These are phyloP conservation scores for Neodiprion lecontei DNA, from an alignment of 1,140 invertebrate genomes.

Conservation along the genomic window DNA sequence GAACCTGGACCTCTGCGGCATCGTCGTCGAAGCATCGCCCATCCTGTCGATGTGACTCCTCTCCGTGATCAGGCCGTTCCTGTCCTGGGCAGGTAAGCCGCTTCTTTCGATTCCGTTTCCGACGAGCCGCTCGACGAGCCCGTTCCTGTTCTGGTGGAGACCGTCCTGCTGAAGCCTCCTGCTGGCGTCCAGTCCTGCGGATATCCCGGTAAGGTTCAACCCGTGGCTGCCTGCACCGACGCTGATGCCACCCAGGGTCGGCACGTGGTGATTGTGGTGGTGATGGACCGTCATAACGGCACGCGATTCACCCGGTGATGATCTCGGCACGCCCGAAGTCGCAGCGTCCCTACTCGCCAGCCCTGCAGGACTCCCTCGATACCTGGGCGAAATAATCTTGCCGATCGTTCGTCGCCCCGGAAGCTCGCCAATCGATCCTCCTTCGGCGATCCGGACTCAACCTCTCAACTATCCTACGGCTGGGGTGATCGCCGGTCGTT, in stretches of 20 bases:
- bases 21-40: slow-evolving; percentile 59
- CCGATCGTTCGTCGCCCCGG: slow-evolving; percentile 25
- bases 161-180: slow-evolving; percentile 45
- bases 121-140: slow-evolving; percentile 42
- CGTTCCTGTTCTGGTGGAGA: slow-evolving; percentile 35
- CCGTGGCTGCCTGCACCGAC: slow-evolving; percentile 48
- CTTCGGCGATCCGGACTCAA: neutral
- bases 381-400: slow-evolving; percentile 60
- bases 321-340: slow-evolving; percentile 51
- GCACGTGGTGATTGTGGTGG: slow-evolving; percentile 60
- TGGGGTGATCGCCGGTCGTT: neutral
- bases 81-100: slow-evolving; percentile 30
- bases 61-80: slow-evolving; percentile 47
- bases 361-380: slow-evolving; percentile 51
- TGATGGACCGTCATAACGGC: slow-evolving; percentile 59
- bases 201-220: slow-evolving; percentile 54
- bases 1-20: slow-evolving; percentile 74
- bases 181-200: slow-evolving; percentile 48
- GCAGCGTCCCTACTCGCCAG: slow-evolving; percentile 47
- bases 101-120: slow-evolving; percentile 32
- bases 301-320: slow-evolving; percentile 41
- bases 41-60: slow-evolving; percentile 48
- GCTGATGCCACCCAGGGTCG: slow-evolving; percentile 55
- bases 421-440: neutral
- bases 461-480: slow-evolving; percentile 10